These are phyloP conservation scores for Thunnus maccoyii DNA, from an alignment of 2,113 vertebrate genomes.

Conservation along the genomic window DNA sequence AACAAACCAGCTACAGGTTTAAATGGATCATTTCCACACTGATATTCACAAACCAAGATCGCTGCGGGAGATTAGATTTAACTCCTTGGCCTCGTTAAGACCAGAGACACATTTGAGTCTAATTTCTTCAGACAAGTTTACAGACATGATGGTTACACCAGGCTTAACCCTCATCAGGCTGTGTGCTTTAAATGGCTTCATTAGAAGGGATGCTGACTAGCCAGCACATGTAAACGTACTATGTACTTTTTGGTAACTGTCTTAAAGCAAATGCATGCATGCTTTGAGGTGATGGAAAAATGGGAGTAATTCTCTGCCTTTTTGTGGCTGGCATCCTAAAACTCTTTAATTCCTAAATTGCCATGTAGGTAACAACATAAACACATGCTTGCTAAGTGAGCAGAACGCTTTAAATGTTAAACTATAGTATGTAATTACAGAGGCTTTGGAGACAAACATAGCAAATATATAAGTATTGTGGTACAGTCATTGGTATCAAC, in stretches of 20 bases:
- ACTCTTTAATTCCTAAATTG: constrained; percentile 71
- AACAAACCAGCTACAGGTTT: constrained; percentile 47
- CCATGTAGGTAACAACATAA: constrained; percentile 66
- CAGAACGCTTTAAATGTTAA: constrained; percentile 63
- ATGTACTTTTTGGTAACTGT: constrained; percentile 11
- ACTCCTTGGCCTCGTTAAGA: constrained; percentile 51
- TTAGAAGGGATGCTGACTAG: constrained; percentile 31
- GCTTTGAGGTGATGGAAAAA: constrained; percentile 59
- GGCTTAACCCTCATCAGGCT: constrained; percentile 36
- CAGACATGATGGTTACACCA: constrained; percentile 37
- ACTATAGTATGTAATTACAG: constrained; percentile 66
- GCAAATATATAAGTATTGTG: constrained; percentile 39
- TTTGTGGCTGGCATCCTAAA: constrained; percentile 63
- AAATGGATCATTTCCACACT: constrained; percentile 66
- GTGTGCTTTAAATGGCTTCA: constrained; percentile 43
- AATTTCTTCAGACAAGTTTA: constrained; percentile 56
- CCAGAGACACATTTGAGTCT: constrained; percentile 26
- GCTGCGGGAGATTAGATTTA: constrained; percentile 45
- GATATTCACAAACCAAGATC: constrained; percentile 60
- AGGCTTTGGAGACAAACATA: constrained; percentile 60
- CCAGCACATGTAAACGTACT: background rate
- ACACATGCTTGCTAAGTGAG: constrained; percentile 62
- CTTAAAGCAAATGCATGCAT: background rate
- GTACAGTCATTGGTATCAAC: constrained; percentile 10
- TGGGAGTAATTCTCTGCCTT: constrained; percentile 48